These are phyloP conservation scores for Drusus annulatus DNA, from an alignment of 1,140 invertebrate genomes.

Conservation along the genomic window DNA sequence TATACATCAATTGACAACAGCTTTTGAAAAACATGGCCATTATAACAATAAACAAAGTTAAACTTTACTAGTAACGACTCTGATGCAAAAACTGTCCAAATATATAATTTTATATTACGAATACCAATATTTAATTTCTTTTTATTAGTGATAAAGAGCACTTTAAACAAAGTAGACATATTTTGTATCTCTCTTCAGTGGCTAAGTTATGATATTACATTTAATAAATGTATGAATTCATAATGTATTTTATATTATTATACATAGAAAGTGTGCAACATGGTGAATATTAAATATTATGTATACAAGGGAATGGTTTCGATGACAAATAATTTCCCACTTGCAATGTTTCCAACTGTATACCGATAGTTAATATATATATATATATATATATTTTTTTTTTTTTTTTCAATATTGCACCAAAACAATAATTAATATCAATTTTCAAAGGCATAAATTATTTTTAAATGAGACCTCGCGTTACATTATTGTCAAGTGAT, in stretches of 20 bases:
- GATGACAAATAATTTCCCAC: no score
- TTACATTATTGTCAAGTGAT: constrained; percentile 15
- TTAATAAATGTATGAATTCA: no score
- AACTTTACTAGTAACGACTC: no score
- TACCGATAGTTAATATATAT: not conserved
- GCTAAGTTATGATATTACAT: not conserved
- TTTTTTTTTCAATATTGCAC: constrained; percentile 1
- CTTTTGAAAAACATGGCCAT: not conserved
- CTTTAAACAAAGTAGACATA: not conserved
- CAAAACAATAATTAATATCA: constrained; percentile 21
- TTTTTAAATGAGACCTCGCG: constrained; percentile 16
- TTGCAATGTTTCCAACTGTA: no score
- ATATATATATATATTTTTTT: no score
- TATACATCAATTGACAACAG: constrained; percentile 25
- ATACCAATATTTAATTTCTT: not conserved
- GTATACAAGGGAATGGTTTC: no score
- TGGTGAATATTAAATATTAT: not conserved
- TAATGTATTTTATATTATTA: no score
- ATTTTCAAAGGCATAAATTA: constrained; percentile 9
- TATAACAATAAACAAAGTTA: not conserved
- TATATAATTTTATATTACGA: not conserved
- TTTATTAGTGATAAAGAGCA: not conserved
- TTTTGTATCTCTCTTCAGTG: not conserved
- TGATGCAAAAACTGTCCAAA: no score
- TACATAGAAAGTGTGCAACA: not conserved